Evolutionary conservation across 2,113 vertebrate genomes (phyloP), one percentile per base, ranked within the genome.

Genomic region (Caranx ignobilis): DNA sequence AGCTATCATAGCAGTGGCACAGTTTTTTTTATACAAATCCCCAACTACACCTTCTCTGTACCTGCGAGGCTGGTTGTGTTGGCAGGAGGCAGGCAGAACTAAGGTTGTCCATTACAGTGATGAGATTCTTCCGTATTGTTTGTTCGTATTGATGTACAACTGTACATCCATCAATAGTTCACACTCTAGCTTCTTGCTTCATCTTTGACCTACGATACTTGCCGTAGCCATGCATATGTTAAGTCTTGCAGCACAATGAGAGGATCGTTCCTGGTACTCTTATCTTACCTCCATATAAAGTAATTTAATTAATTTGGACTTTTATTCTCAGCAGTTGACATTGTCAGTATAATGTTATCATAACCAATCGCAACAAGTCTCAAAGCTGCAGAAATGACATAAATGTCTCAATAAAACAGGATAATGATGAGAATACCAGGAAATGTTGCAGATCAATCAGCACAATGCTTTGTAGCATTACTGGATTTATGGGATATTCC

Each of bases 1-100:
- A 71, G 67, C 79, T 43, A 50, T 82, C 71, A 56, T 41, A 41
- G 66, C 73, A 11, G 3, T 2, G 48, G 16, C 63, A 71, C 31
- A 61, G 78, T 59, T 82, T 37, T 16, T 60, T 64, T 56, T 43
- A 47, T n/a, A 70, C 63, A 74, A 75, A 81, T 72, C 19, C 50
- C 11, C 37, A 52, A 67, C 16, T 15, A 8, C 34, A 62, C 9
- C 26, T 59, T 55, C 2, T 19, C 26, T 31, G 34, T 31, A 11
- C 8, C 52, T 10, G 55, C 41, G 7, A n/a, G 37, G 57, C 8
- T 21, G 15, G 21, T 63, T 65, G 15, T 61, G 52, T 70, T 47
- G 26, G 31, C 35, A 47, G 57, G 32, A 34, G 43, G 65, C 52
- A 43, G 13, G 54, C 1, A 35, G 4, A 39, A 8, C 16, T 47